Base-by-base conservation (phyloP, 2,113 vertebrate species). In the Nibea coibor region DNA sequence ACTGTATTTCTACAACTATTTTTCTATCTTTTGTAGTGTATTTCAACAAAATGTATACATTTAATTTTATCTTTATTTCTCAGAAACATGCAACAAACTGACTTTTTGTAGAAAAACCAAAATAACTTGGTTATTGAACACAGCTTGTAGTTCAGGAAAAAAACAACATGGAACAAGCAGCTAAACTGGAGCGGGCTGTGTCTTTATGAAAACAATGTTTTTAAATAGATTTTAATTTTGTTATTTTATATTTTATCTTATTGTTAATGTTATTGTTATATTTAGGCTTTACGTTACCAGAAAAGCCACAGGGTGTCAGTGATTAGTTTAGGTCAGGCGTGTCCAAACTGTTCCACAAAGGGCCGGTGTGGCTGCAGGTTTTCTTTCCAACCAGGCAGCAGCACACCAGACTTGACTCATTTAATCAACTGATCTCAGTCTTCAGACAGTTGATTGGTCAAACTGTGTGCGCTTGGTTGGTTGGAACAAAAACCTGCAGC, bases 11-110 rank as follows among this genome's bases (percentile, higher is more conserved):
- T 90, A 92, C 86, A 95, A 95, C 81, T 92, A 88, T 91, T 92
- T 93, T 94, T 93, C 75, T 91, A 93, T 88, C 72, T 92, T 91
- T 92, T 88, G 26, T 88, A 89, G 86, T 81, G 65, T 81, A 80
- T 86, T 83, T 72, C 80, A 85, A 65, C 54, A 77, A 87, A 85
- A 53, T 48, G 62, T 81, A 28, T 85, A 22, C 0, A 39, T 66
- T 83, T 75, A 77, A 39, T 57, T 62, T 69, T 26, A 45, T 42
- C 10, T 75, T 57, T 47, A 26, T 66, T 67, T 68, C 48, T 81
- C 31, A 48, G 16, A 45, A 35, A 43, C 48, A 54, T 69, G 12
- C 19, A 58, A 66, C 35, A 35, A 74, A 65, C 42, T 11, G 35
- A 35, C 12, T 68, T 82, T 70, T 68, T 22, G 22, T 76, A 70